phyloP scores from a whole-genome alignment of 2,113 vertebrate species.

The Pteropus alecto region DNA sequence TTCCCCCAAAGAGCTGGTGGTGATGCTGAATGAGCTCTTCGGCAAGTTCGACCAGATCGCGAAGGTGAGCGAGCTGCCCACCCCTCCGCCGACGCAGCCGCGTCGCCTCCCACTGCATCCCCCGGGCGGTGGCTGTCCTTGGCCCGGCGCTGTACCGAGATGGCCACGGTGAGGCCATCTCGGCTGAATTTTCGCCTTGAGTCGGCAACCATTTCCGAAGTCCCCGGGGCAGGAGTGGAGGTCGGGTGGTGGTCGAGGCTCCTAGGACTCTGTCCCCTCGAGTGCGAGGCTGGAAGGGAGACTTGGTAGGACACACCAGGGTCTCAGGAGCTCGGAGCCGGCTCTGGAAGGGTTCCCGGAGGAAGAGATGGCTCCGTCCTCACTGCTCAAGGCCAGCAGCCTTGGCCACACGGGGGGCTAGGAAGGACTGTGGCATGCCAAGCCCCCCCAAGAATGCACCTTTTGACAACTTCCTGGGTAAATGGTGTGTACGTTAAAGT shows the following conservation, averaged over 20 bases:
- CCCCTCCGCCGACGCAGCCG: background rate
- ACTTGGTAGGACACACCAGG: fast-evolving
- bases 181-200: background rate
- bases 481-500: fast-evolving
- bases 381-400: fast-evolving
- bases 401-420: background rate
- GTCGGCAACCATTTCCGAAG: fast-evolving
- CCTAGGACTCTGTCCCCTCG: background rate
- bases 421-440: background rate
- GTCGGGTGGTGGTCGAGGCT: fast-evolving
- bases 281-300: background rate
- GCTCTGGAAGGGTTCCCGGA: background rate
- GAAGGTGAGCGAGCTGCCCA: constrained; percentile 85
- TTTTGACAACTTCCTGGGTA: background rate
- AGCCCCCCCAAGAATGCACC: background rate
- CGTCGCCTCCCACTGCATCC: fast-evolving
- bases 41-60: constrained; percentile 99
- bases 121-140: background rate
- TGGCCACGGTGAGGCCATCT: background rate
- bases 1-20: constrained; percentile 96
- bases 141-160: background rate
- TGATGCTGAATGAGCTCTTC: constrained; percentile 97
- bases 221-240: background rate
- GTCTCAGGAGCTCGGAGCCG: background rate
- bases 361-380: background rate